Percentiles rank a stretch among this genome's conserved stretches.
phyloP scores from a whole-genome alignment of 1,140 invertebrate genomes.

The Orussus abietinus region DNA sequence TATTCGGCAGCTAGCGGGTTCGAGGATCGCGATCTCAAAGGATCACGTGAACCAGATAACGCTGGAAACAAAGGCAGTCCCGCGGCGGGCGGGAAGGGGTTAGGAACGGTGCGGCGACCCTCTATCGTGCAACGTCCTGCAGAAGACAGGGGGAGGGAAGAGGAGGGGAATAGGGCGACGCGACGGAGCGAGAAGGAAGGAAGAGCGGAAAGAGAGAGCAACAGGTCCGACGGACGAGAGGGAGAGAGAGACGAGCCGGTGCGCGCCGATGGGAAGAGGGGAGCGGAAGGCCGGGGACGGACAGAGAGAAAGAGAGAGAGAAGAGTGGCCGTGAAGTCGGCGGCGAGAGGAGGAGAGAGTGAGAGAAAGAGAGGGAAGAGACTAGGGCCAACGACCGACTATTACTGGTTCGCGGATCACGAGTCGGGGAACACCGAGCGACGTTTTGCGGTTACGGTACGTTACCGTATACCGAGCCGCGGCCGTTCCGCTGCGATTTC shows the following conservation, averaged over 20 bases:
- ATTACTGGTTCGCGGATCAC: constrained; percentile 35
- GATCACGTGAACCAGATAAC: too few species aligned
- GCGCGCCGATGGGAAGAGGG: too few species aligned
- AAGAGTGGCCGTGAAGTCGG: constrained; percentile 3
- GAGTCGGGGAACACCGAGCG: constrained; percentile 30
- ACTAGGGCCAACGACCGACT: constrained; percentile 38
- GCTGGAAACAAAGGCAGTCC: too few species aligned
- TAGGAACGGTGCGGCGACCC: too few species aligned
- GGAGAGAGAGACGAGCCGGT: neutral
- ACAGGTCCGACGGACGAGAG: neutral
- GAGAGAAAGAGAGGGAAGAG: constrained; percentile 15
- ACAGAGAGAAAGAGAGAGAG: constrained; percentile 7
- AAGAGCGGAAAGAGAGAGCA: neutral
- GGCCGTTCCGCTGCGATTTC: too few species aligned
- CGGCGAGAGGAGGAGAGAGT: constrained; percentile 17
- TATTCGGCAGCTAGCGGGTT: too few species aligned
- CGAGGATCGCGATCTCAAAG: too few species aligned
- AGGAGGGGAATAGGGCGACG: constrained; percentile 1
- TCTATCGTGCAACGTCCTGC: constrained; percentile 9
- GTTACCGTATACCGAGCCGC: too few species aligned
- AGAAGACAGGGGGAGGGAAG: neutral
- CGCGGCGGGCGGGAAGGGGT: too few species aligned
- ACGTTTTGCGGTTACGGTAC: constrained; percentile 19
- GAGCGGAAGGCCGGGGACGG: too few species aligned
- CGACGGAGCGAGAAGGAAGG: neutral